Conservation (phyloP, 1,140 invertebrate species). For the Cyrtorhinus lividipennis region DNA sequence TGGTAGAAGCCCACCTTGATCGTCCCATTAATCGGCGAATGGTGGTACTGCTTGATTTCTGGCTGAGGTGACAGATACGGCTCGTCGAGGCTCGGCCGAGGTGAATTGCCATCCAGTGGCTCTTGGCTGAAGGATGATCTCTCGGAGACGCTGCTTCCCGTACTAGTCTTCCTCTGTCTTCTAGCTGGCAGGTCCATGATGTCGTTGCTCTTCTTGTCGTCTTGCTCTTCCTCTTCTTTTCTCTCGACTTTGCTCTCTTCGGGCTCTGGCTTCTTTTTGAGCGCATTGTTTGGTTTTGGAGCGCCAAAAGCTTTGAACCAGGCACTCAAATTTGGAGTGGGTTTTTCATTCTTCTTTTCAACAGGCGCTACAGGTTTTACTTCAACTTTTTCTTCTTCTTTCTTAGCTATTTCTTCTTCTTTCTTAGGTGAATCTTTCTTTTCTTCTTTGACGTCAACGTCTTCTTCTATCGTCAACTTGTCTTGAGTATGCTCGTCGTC, state of each 20-base stretch:
- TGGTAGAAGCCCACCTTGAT: conserved; percentile 64
- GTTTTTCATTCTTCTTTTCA: conserved; percentile 40
- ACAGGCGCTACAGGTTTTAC: conserved; percentile 30
- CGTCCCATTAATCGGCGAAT: conserved; percentile 48
- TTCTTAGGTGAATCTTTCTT: conserved; percentile 22
- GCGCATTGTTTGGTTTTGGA: conserved; percentile 38
- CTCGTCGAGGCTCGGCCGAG: conserved; percentile 43
- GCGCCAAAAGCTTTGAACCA: conserved; percentile 83
- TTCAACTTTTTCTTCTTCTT: conserved; percentile 24
- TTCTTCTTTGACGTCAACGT: conserved; percentile 30
- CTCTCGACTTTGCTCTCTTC: conserved; percentile 17
- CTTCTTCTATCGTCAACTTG: conserved; percentile 17
- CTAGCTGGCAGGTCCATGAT: conserved; percentile 30
- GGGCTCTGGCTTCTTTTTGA: conserved; percentile 28
- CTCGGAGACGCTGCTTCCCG: conserved; percentile 56
- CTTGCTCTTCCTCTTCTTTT: conserved; percentile 23
- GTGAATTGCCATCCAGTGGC: conserved; percentile 41
- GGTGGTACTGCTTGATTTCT: conserved; percentile 45
- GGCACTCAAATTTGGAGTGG: conserved; percentile 71
- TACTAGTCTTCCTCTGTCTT: conserved; percentile 47
- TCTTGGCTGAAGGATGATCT: conserved; percentile 59
- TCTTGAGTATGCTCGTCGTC: conserved; percentile 21
- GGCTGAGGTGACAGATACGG: conserved; percentile 47
- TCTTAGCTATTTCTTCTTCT: conserved; percentile 18
- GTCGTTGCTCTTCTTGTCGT: conserved; percentile 25